Percentiles rank a stretch among this genome's conserved stretches.
These are phyloP conservation scores for Pristionchus japonicus DNA, from an alignment of 2,888 invertebrate species.

Conservation along the genomic window DNA sequence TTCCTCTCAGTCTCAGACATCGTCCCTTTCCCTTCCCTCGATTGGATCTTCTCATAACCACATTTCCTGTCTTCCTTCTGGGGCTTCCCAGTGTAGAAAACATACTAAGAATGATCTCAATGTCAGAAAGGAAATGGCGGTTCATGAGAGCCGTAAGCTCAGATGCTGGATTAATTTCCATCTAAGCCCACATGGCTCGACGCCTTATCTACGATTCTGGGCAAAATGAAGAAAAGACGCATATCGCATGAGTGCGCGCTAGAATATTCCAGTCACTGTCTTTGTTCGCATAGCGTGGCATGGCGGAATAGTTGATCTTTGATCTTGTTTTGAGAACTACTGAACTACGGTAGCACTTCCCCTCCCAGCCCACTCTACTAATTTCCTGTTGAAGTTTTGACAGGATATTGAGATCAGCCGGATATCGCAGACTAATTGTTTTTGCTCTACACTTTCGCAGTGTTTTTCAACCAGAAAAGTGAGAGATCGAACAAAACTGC, in stretches of 20 bases:
- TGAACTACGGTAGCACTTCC: neutral
- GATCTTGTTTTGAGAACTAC: neutral
- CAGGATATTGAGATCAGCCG: neutral
- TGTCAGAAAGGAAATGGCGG: no score
- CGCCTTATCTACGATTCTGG: neutral
- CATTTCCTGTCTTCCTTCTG: neutral
- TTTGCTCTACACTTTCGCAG: neutral
- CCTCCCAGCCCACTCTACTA: neutral
- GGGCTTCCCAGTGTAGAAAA: neutral
- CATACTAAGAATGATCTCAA: neutral
- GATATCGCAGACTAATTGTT: neutral
- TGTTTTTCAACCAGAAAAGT: neutral
- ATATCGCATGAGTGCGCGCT: neutral
- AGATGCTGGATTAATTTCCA: no score
- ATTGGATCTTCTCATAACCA: neutral
- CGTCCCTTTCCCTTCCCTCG: neutral
- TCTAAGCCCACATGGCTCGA: no score
- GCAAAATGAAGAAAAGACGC: neutral
- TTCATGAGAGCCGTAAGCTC: no score
- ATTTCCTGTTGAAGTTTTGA: neutral
- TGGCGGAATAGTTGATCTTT: neutral
- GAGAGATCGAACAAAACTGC: neutral
- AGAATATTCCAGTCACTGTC: neutral
- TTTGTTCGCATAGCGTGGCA: neutral
- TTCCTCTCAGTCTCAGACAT: neutral